A percentile compares a stretch with the other conserved stretches of the same genome.
phyloP scores from a whole-genome alignment of 2,797 vertebrate genomes.

The Fratercula arctica region DNA sequence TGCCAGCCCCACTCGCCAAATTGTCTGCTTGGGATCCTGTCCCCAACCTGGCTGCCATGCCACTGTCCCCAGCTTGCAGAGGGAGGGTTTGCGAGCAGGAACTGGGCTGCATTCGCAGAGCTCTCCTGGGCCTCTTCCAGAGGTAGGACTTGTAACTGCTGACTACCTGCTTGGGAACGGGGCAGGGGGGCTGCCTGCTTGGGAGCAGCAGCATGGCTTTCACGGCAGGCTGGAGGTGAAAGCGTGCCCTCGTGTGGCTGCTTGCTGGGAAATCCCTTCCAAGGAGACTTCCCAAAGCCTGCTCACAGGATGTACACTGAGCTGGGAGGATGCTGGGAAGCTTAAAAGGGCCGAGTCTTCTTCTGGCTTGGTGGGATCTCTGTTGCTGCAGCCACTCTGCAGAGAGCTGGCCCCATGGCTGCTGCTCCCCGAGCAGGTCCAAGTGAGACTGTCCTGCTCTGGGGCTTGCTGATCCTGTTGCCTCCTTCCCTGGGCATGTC shows the following conservation, averaged over 20 bases:
- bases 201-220: not conserved
- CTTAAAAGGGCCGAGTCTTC: not conserved
- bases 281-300: not conserved
- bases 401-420: not conserved
- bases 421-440: not conserved
- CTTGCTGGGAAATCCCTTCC: not conserved
- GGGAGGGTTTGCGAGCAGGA: not conserved
- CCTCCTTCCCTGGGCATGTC: not conserved
- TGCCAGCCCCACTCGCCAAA: not conserved
- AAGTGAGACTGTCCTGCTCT: not conserved
- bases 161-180: not conserved
- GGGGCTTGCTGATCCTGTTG: not conserved
- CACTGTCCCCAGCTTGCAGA: not conserved
- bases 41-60: accelerated
- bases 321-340: not conserved
- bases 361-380: not conserved
- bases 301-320: accelerated
- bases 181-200: not conserved
- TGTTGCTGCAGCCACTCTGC: not conserved
- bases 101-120: not conserved
- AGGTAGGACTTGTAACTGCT: not conserved
- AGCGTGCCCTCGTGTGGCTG: constrained; percentile 46
- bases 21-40: not conserved
- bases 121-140: not conserved
- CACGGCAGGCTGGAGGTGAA: not conserved